Conservation (phyloP, 2,797 vertebrate species). For the Thamnophis elegans region DNA sequence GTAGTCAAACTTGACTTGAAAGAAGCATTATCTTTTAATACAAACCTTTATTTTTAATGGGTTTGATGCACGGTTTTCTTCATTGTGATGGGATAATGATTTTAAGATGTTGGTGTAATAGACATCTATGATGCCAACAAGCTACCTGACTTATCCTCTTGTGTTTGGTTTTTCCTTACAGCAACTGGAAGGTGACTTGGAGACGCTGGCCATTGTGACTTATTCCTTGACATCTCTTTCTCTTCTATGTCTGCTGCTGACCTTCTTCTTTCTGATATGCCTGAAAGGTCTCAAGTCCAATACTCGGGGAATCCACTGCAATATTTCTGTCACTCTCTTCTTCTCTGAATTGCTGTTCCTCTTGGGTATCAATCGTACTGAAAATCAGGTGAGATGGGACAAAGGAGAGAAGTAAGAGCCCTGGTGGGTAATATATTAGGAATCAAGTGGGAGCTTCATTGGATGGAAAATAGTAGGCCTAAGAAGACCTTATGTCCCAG, state of each 20-base stretch:
- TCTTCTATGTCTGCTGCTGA: slow-evolving; percentile 86
- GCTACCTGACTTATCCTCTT: neutral
- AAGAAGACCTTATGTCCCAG: neutral
- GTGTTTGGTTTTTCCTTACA: slow-evolving; percentile 66
- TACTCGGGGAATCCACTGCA: slow-evolving; percentile 91
- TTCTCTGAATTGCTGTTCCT: slow-evolving; percentile 92
- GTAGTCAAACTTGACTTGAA: neutral
- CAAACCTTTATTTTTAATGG: neutral
- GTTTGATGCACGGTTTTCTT: neutral
- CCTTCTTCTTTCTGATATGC: slow-evolving; percentile 86
- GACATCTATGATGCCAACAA: neutral
- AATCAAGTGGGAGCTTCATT: neutral
- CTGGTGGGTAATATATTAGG: neutral
- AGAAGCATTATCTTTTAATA: neutral
- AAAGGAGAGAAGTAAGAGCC: slow-evolving; percentile 18
- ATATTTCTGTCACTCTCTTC: slow-evolving; percentile 88
- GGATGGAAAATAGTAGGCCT: neutral
- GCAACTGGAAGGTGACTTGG: slow-evolving; percentile 95
- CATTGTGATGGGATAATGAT: neutral
- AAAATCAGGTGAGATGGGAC: slow-evolving; percentile 89
- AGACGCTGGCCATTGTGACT: slow-evolving; percentile 88
- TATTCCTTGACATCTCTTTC: slow-evolving; percentile 87
- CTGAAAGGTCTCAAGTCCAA: slow-evolving; percentile 96
- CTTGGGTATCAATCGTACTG: slow-evolving; percentile 91
- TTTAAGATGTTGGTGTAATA: neutral